Conservation (phyloP, 2,113 vertebrate species). For the Uria lomvia region DNA sequence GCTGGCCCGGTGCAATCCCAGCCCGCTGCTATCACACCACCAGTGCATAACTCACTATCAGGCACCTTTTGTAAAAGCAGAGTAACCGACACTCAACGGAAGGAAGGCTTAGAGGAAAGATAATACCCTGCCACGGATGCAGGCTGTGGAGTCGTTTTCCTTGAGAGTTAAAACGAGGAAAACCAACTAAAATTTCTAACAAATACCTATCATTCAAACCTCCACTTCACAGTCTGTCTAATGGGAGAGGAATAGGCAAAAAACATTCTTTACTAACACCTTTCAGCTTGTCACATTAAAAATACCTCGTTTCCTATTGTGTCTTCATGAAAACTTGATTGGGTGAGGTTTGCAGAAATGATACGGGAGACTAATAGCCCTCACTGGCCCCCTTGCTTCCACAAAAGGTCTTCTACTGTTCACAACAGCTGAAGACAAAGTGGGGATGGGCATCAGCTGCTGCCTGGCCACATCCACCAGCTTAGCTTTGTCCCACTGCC, state of each 20-base stretch:
- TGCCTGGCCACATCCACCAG: neutral
- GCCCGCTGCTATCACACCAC: rapidly evolving
- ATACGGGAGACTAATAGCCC: neutral
- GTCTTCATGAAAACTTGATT: neutral
- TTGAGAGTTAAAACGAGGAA: neutral
- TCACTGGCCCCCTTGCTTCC: neutral
- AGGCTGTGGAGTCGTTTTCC: rapidly evolving
- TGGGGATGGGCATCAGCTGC: neutral
- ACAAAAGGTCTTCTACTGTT: neutral
- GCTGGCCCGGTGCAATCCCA: neutral
- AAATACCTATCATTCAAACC: neutral
- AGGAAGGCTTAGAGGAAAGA: neutral
- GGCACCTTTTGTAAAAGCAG: neutral
- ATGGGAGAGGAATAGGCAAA: neutral
- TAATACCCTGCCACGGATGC: neutral
- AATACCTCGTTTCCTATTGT: neutral
- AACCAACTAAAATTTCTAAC: neutral
- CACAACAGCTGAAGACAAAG: neutral
- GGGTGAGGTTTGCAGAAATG: neutral
- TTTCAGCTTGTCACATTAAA: neutral
- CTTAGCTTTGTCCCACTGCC: neutral
- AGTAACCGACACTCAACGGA: neutral
- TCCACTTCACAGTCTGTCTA: neutral
- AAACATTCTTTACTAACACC: neutral
- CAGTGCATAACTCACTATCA: neutral